A percentile compares a stretch with the other conserved stretches of the same genome.
phyloP scores from a whole-genome alignment of 2,888 invertebrate species.

The Mimas tiliae region DNA sequence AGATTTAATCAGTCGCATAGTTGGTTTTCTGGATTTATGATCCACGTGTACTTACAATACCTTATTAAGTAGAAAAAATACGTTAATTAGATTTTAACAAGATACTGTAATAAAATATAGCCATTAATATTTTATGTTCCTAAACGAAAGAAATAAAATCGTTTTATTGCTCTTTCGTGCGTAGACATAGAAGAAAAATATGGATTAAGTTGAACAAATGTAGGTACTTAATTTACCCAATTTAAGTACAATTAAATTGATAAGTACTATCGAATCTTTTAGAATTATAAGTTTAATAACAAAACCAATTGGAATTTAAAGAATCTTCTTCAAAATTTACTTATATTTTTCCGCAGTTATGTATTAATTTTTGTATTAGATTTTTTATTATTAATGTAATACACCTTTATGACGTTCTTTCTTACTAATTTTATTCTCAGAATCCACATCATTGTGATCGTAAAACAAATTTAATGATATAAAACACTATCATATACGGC shows the following conservation, averaged over 20 bases:
- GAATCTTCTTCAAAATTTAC: too few species aligned
- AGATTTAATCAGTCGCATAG: not conserved
- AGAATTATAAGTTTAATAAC: too few species aligned
- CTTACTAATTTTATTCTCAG: constrained; percentile 13
- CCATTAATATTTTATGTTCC: not conserved
- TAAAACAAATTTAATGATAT: constrained; percentile 22
- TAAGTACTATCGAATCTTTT: too few species aligned
- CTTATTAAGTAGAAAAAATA: not conserved
- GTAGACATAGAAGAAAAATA: too few species aligned
- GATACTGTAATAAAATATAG: not conserved
- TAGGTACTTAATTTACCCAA: too few species aligned
- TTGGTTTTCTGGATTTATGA: not conserved
- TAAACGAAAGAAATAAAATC: not conserved
- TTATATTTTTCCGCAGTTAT: too few species aligned
- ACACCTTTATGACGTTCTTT: constrained; percentile 15
- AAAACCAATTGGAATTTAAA: too few species aligned
- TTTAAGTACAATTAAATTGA: too few species aligned
- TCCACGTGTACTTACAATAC: not conserved
- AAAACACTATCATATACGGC: constrained; percentile 22
- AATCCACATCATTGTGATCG: constrained; percentile 12
- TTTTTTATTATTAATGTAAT: not conserved
- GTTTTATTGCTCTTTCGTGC: not conserved
- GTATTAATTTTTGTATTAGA: too few species aligned
- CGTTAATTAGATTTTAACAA: not conserved
- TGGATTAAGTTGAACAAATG: too few species aligned